phyloP scores from a whole-genome alignment of 2,888 invertebrate species.

The Conops quadrifasciatus region DNA sequence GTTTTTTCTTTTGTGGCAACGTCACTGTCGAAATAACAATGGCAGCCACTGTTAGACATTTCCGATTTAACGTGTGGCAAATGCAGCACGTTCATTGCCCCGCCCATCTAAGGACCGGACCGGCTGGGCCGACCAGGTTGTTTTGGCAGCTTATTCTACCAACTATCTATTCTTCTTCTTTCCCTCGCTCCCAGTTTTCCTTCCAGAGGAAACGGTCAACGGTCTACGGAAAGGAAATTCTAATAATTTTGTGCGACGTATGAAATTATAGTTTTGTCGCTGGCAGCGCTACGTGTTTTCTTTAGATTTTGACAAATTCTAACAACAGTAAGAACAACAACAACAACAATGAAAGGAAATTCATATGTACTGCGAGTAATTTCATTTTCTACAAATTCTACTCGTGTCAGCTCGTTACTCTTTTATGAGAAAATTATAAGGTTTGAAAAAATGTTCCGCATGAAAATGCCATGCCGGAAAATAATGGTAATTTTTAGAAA shows the following conservation, averaged over 20 bases:
- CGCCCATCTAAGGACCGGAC: not conserved
- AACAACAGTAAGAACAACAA: not conserved
- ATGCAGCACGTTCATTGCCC: slow-evolving; percentile 34
- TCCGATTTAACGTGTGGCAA: slow-evolving; percentile 35
- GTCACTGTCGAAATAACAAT: slow-evolving; percentile 36
- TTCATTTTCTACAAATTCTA: not conserved
- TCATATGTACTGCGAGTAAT: not conserved
- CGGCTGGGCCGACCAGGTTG: not conserved
- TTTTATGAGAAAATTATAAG: slow-evolving; percentile 13
- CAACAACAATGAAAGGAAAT: no score
- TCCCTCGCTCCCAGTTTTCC: not conserved
- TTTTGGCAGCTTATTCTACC: not conserved
- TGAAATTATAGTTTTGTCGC: slow-evolving; percentile 3
- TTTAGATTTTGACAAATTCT: slow-evolving; percentile 13
- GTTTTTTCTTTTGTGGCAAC: slow-evolving; percentile 4
- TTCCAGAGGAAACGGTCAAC: not conserved
- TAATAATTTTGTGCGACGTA: slow-evolving; percentile 25
- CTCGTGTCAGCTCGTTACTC: not conserved
- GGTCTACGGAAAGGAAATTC: slow-evolving; percentile 15
- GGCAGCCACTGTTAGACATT: slow-evolving; percentile 28
- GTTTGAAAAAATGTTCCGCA: slow-evolving; percentile 3
- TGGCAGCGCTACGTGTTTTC: slow-evolving; percentile 26
- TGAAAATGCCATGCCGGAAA: slow-evolving; percentile 1
- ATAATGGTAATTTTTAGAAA: slow-evolving; percentile 9
- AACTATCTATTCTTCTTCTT: not conserved